These are phyloP conservation scores for Sebastes oblongus DNA, from an alignment of 2,797 vertebrate species.

Conservation along the genomic window DNA sequence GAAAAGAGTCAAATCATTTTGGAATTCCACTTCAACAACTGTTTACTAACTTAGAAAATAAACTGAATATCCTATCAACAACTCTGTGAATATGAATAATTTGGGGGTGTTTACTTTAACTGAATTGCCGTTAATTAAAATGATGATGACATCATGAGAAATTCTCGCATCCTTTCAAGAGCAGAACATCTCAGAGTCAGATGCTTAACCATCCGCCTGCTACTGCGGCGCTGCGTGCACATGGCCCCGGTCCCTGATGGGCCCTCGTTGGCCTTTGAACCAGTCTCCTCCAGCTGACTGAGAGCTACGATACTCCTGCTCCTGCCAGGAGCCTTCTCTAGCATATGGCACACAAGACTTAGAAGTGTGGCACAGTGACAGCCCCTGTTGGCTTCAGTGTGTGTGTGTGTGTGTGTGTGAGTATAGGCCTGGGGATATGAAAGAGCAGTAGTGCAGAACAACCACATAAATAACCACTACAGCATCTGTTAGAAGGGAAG, in stretches of 20 bases:
- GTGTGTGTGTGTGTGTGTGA: conserved; percentile 10
- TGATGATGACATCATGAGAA: too few relatives aligned
- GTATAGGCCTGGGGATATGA: conserved; percentile 53
- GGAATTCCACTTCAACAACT: background rate
- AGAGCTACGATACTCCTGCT: conserved; percentile 35
- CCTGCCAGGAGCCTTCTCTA: conserved; percentile 61
- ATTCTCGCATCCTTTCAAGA: background rate
- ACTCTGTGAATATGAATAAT: background rate
- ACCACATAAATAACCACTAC: conserved; percentile 73
- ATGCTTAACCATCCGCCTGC: conserved; percentile 2
- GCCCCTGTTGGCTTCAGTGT: conserved; percentile 43
- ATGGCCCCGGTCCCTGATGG: conserved; percentile 42
- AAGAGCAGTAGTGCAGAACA: conserved; percentile 63
- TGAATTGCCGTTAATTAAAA: background rate
- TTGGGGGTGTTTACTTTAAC: background rate
- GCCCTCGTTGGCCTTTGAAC: conserved; percentile 71
- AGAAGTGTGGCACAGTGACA: conserved; percentile 57
- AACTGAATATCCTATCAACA: background rate
- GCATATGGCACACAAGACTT: conserved; percentile 62
- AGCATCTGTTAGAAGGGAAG: conserved; percentile 61
- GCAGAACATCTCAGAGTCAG: background rate
- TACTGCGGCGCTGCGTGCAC: background rate
- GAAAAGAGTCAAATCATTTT: background rate
- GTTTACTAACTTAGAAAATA: background rate
- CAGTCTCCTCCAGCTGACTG: conserved; percentile 47